Conservation (phyloP, 2,888 invertebrate species). For the Temnothorax unifasciatus region DNA sequence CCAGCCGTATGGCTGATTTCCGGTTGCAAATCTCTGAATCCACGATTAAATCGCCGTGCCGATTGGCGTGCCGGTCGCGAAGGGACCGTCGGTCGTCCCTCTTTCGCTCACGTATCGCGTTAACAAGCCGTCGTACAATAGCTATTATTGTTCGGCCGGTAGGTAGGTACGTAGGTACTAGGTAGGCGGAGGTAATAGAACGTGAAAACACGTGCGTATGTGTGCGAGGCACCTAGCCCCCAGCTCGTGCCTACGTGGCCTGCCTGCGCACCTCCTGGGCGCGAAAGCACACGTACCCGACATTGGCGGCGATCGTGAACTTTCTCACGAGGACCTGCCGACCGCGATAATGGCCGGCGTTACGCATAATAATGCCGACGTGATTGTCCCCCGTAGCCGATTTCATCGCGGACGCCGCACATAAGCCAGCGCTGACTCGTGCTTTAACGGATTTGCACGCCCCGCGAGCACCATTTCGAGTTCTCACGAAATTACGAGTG, state of each 20-base stretch:
- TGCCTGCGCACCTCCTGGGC: constrained; percentile 52
- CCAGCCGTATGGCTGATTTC: constrained; percentile 64
- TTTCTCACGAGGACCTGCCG: constrained; percentile 41
- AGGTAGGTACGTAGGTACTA: constrained; percentile 57
- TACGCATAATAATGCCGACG: constrained; percentile 60
- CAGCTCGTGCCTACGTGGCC: constrained; percentile 64
- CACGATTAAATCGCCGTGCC: constrained; percentile 59
- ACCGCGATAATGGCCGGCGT: constrained; percentile 52
- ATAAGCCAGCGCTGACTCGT: constrained; percentile 12
- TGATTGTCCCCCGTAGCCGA: constrained; percentile 50
- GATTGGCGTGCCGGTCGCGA: constrained; percentile 42
- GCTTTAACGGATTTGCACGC: neutral
- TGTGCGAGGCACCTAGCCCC: constrained; percentile 28
- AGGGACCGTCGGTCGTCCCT: constrained; percentile 53
- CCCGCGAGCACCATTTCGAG: neutral
- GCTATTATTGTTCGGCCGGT: constrained; percentile 78
- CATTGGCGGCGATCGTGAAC: constrained; percentile 38
- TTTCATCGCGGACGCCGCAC: constrained; percentile 30
- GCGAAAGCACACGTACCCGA: constrained; percentile 58
- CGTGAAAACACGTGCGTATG: constrained; percentile 35
- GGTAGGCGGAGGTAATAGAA: constrained; percentile 36
- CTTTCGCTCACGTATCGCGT: constrained; percentile 71
- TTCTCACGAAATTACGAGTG: neutral
- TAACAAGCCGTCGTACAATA: constrained; percentile 77
- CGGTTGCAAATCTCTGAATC: constrained; percentile 65